Conservation (phyloP, 1,140 invertebrate species). For the Thaumatotibia leucotreta region DNA sequence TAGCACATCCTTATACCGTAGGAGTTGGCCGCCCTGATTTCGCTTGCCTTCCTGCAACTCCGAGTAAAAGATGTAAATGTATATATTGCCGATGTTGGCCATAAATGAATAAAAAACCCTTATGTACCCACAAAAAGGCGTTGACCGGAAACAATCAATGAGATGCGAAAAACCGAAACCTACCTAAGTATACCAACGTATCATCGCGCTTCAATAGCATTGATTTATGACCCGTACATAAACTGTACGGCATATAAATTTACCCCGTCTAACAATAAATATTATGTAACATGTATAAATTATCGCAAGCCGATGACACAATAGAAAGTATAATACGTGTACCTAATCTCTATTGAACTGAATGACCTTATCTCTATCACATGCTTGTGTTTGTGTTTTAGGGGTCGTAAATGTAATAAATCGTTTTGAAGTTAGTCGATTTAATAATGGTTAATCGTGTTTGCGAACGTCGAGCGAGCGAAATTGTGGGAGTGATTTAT, state of each 20-base stretch:
- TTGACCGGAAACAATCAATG: no score
- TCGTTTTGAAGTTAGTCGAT: slow-evolving; percentile 38
- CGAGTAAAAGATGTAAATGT: no score
- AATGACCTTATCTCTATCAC: slow-evolving; percentile 1
- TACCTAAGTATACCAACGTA: no score
- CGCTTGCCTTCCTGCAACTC: no score
- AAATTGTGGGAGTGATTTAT: slow-evolving; percentile 46
- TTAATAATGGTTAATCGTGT: slow-evolving; percentile 47
- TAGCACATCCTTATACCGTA: no score
- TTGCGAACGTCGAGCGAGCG: slow-evolving; percentile 31
- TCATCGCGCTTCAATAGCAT: background rate
- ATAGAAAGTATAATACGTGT: background rate
- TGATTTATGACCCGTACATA: background rate
- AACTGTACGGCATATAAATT: background rate
- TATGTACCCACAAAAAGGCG: no score
- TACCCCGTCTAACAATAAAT: background rate
- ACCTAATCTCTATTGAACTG: background rate
- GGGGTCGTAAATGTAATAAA: slow-evolving; percentile 22
- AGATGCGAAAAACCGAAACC: no score
- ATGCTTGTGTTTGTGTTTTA: slow-evolving; percentile 8
- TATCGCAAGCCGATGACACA: background rate
- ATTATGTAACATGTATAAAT: background rate
- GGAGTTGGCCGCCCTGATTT: no score
- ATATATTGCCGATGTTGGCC: no score
- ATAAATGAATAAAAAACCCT: no score